Conservation (phyloP, 2,888 invertebrate species). For the Drosophila austrosaltans region DNA sequence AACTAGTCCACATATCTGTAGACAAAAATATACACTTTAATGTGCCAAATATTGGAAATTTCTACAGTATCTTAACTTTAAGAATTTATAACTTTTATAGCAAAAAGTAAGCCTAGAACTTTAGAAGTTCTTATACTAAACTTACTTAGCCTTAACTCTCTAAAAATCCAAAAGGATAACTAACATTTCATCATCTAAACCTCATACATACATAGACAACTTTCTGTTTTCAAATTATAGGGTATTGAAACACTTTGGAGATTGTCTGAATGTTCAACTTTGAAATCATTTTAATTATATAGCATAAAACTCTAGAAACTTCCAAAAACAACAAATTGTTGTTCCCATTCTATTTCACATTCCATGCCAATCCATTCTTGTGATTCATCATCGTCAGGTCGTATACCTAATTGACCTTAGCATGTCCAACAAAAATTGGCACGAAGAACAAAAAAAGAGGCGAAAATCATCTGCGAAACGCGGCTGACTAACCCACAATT, state of each 20-base stretch:
- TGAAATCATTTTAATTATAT: background rate
- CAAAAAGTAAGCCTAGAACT: too few relatives aligned
- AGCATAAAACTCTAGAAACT: background rate
- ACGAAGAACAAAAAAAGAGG: slow-evolving; percentile 24
- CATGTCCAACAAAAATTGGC: slow-evolving; percentile 12
- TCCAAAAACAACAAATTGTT: background rate
- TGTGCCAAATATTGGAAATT: too few relatives aligned
- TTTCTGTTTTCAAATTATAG: background rate
- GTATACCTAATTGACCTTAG: slow-evolving; percentile 12
- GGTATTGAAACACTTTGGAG: background rate
- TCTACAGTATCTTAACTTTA: too few relatives aligned
- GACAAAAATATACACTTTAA: too few relatives aligned
- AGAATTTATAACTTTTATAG: too few relatives aligned
- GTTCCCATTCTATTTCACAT: slow-evolving; percentile 11
- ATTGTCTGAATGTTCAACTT: background rate
- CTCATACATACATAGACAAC: background rate
- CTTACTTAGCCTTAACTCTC: too few relatives aligned
- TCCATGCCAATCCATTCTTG: slow-evolving; percentile 4
- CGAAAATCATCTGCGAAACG: slow-evolving; percentile 40
- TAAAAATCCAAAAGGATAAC: too few relatives aligned
- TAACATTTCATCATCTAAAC: too few relatives aligned
- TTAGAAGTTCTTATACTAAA: too few relatives aligned
- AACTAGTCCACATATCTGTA: too few relatives aligned
- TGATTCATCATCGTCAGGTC: slow-evolving; percentile 7
- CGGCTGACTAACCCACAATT: slow-evolving; percentile 76